Evolutionary conservation across 2,888 invertebrate species (phyloP).

Genomic region (Suillia variegata): DNA sequence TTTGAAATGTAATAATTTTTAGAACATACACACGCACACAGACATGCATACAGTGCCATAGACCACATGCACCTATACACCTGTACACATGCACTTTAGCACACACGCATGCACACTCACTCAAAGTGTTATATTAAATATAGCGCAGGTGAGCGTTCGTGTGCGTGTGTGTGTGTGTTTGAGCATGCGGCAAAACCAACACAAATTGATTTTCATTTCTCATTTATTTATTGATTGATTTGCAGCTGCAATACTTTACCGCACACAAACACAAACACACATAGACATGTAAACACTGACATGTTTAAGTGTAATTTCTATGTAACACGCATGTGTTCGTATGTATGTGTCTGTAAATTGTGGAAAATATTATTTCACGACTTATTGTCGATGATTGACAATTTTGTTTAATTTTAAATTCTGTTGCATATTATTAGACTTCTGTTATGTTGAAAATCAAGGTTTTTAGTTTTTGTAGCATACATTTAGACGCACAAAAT

Average conservation of each 20-base stretch:
- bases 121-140: too few relatives aligned
- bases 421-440: too few relatives aligned
- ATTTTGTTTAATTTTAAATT: too few relatives aligned
- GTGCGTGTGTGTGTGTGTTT: neutral
- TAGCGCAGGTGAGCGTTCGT: too few relatives aligned
- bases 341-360: neutral
- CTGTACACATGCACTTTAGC: neutral
- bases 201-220: conserved; percentile 54
- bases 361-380: too few relatives aligned
- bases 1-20: too few relatives aligned
- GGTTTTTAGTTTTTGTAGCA: too few relatives aligned
- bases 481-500: too few relatives aligned
- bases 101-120: neutral
- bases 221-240: conserved; percentile 54
- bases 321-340: neutral
- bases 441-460: too few relatives aligned
- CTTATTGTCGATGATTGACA: too few relatives aligned
- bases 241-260: conserved; percentile 42
- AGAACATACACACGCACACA: neutral
- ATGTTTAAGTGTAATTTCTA: neutral
- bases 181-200: conserved; percentile 48
- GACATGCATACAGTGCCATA: conserved; percentile 11
- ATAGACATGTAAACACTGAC: neutral
- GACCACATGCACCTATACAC: neutral
- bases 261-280: neutral